phyloP scores from a whole-genome alignment of 2,113 vertebrate species.

The Nerophis ophidion region DNA sequence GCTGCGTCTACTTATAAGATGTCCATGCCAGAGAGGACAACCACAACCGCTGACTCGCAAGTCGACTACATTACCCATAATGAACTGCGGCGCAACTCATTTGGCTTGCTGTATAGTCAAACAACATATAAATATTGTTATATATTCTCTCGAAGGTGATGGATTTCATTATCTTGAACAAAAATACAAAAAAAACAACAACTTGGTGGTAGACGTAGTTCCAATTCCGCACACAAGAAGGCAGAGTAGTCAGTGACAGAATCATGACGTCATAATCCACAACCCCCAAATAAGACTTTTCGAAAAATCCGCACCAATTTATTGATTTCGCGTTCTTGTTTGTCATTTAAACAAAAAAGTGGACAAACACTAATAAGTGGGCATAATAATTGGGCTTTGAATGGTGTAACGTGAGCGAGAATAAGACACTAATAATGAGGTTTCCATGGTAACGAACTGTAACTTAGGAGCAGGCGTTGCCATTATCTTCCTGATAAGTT shows the following conservation, averaged over 20 bases:
- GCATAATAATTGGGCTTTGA: background rate
- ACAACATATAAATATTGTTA: too few relatives aligned
- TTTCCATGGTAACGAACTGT: conserved; percentile 52
- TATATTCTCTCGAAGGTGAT: too few relatives aligned
- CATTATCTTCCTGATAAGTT: background rate
- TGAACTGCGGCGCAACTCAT: too few relatives aligned
- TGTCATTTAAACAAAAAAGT: background rate
- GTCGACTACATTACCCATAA: too few relatives aligned
- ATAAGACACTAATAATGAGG: conserved; percentile 7
- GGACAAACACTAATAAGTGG: background rate
- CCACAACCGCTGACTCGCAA: too few relatives aligned
- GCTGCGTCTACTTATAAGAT: too few relatives aligned
- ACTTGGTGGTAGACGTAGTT: too few relatives aligned
- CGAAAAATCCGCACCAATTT: background rate
- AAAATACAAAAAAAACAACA: too few relatives aligned
- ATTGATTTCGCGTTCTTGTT: background rate
- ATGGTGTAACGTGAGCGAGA: background rate
- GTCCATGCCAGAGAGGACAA: too few relatives aligned
- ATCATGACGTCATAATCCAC: too few relatives aligned
- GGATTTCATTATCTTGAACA: too few relatives aligned
- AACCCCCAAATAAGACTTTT: background rate
- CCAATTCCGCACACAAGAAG: background rate
- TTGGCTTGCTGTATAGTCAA: too few relatives aligned
- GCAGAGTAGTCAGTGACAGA: background rate
- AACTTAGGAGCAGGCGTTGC: background rate